A percentile compares a stretch with the other conserved stretches of the same genome.
Evolutionary conservation across 2,113 vertebrate genomes (phyloP).

Genomic region (Fulica atra): DNA sequence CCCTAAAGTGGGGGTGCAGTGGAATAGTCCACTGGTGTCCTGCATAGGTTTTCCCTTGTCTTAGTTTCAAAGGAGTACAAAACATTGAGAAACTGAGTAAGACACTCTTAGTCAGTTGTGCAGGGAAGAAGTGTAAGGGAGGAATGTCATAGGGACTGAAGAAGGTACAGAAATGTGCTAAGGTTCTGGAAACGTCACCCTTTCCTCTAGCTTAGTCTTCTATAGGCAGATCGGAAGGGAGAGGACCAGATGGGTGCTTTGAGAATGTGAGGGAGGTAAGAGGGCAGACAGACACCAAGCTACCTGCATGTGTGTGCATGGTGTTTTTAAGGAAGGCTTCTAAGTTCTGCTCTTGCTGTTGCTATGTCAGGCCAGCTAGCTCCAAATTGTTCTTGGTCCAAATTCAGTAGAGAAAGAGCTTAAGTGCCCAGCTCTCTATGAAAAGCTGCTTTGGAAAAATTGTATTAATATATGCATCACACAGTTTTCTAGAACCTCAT

Average conservation of each 20-base stretch:
- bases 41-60: background rate
- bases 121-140: background rate
- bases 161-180: background rate
- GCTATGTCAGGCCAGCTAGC: background rate
- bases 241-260: background rate
- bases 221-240: background rate
- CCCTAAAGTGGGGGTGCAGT: background rate
- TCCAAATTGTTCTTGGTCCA: background rate
- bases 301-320: background rate
- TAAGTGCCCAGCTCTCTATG: background rate
- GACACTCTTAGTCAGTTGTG: background rate
- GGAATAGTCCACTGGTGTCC: background rate
- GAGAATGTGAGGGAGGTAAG: background rate
- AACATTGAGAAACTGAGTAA: background rate
- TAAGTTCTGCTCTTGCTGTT: background rate
- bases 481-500: background rate
- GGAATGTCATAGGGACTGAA: background rate
- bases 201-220: background rate
- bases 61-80: background rate
- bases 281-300: background rate
- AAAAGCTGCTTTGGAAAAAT: background rate
- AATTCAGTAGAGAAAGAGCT: background rate
- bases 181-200: background rate
- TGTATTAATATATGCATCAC: background rate
- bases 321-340: background rate